Evolutionary conservation across 2,888 invertebrate species (phyloP).

Genomic region (Plemyria rubiginata): DNA sequence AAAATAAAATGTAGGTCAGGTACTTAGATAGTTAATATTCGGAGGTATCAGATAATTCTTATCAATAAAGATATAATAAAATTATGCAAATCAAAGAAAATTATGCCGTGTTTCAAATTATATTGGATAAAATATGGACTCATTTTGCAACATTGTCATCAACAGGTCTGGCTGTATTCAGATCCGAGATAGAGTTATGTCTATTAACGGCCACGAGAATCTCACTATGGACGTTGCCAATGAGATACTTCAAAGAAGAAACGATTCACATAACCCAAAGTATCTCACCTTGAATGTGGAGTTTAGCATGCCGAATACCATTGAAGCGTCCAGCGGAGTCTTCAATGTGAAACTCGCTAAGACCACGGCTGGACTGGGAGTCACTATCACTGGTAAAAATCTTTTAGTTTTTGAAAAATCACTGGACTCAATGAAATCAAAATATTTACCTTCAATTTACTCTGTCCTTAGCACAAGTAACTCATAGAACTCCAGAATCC

Average conservation of each 20-base stretch:
- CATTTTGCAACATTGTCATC: no score
- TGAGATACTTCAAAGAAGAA: constrained; percentile 84
- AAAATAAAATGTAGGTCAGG: no score
- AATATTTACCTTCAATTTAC: no score
- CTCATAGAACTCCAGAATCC: no score
- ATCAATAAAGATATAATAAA: no score
- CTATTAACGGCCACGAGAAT: constrained; percentile 92
- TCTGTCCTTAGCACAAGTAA: no score
- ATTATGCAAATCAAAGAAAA: no score
- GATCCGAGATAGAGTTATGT: constrained; percentile 92
- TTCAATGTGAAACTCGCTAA: constrained; percentile 95
- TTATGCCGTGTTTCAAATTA: background rate
- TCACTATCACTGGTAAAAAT: constrained; percentile 92
- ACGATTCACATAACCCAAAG: constrained; percentile 83
- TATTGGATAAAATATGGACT: background rate
- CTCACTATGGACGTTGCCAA: constrained; percentile 86
- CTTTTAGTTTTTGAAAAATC: no score
- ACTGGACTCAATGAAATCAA: no score
- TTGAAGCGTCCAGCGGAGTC: constrained; percentile 95
- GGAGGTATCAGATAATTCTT: no score
- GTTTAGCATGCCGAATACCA: constrained; percentile 96
- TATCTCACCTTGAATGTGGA: constrained; percentile 93
- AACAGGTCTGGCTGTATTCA: constrained; percentile 90
- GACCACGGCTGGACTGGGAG: constrained; percentile 92
- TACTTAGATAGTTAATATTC: no score